Evolutionary conservation across 1,140 invertebrate genomes (phyloP).

Genomic region (Drosophila seguyi): DNA sequence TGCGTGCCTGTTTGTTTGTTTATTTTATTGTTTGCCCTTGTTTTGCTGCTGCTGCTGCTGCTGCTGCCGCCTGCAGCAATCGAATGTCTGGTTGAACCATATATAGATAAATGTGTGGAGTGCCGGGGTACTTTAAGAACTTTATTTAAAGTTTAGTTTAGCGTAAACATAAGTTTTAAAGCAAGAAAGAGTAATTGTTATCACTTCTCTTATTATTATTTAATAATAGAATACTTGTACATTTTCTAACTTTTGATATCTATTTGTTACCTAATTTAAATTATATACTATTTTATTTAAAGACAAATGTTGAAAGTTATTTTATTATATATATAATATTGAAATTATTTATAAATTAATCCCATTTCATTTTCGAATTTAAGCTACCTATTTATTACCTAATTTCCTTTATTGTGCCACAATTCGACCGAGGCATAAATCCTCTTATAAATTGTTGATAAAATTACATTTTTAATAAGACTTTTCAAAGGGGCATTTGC

Average conservation of each 20-base stretch:
- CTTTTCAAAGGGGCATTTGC: background rate
- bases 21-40: slow-evolving; percentile 58
- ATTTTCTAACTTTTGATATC: background rate
- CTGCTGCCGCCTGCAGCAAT: slow-evolving; percentile 33
- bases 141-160: background rate
- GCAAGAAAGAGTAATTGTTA: background rate
- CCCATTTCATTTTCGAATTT: background rate
- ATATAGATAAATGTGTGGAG: slow-evolving; percentile 2
- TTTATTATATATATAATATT: too few relatives aligned
- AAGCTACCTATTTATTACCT: background rate
- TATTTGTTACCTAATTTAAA: background rate
- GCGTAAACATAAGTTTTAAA: background rate
- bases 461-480: slow-evolving; percentile 14
- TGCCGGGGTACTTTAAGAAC: background rate
- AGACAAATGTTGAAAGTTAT: too few relatives aligned
- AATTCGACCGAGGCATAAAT: background rate
- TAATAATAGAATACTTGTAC: background rate
- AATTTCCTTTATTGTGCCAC: background rate
- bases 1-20: slow-evolving; percentile 55
- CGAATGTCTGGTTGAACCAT: slow-evolving; percentile 35
- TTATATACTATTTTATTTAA: background rate
- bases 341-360: background rate
- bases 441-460: slow-evolving; percentile 5
- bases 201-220: background rate
- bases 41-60: slow-evolving; percentile 33